Percentiles rank a stretch among this genome's conserved stretches.
Conservation (phyloP, 1,140 invertebrate species). For the Leptinotarsa lineolata region DNA sequence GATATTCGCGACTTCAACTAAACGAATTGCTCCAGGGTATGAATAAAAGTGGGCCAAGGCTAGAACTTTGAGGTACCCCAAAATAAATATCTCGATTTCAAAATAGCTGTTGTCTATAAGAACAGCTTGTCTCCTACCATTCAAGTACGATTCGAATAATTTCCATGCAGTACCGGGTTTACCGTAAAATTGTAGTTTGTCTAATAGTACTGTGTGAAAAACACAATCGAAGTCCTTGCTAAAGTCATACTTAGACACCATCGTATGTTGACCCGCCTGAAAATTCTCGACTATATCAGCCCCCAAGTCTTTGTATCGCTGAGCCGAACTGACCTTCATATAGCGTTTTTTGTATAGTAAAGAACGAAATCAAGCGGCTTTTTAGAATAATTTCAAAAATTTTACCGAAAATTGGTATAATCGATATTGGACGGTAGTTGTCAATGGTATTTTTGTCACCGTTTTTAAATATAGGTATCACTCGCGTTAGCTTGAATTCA, state of each 20-base stretch:
- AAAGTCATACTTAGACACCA: slow-evolving; percentile 22
- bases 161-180: slow-evolving; percentile 12
- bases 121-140: slow-evolving; percentile 17
- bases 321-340: too few relatives aligned
- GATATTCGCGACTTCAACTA: too few relatives aligned
- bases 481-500: too few relatives aligned
- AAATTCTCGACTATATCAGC: slow-evolving; percentile 4
- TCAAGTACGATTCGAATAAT: slow-evolving; percentile 18
- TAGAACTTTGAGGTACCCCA: slow-evolving; percentile 12
- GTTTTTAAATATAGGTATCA: too few relatives aligned
- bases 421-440: too few relatives aligned
- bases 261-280: slow-evolving; percentile 7
- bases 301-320: slow-evolving; percentile 9
- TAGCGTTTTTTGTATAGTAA: too few relatives aligned
- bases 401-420: too few relatives aligned
- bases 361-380: too few relatives aligned
- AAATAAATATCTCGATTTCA: slow-evolving; percentile 7
- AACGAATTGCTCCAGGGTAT: too few relatives aligned
- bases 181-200: slow-evolving; percentile 23
- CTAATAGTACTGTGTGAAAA: slow-evolving; percentile 15
- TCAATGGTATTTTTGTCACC: too few relatives aligned
- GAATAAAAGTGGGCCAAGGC: slow-evolving; percentile 3
- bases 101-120: slow-evolving; percentile 10
- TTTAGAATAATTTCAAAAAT: too few relatives aligned
- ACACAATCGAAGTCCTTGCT: slow-evolving; percentile 19